Conservation (phyloP, 2,888 invertebrate species). For the Amphipyra tragopoginis region DNA sequence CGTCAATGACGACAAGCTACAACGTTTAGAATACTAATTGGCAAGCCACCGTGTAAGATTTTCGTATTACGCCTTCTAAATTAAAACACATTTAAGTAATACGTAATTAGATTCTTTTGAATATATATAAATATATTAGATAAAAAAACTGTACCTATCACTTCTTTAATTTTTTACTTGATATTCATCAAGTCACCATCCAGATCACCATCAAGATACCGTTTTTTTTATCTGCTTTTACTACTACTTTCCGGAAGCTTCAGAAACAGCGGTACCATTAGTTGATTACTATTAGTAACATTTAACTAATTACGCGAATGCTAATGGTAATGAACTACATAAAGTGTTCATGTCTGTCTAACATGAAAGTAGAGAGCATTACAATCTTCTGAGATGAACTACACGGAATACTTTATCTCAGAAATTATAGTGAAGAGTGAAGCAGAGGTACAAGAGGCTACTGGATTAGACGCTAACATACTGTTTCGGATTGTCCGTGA, state of each 20-base stretch:
- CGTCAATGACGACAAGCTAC: too few species aligned
- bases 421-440: slow-evolving; percentile 14
- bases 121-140: too few species aligned
- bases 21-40: slow-evolving; percentile 41
- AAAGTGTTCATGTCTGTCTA: slow-evolving; percentile 9
- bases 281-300: slow-evolving; percentile 34
- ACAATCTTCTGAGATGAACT: slow-evolving; percentile 19
- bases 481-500: slow-evolving; percentile 11
- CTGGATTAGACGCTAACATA: background rate
- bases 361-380: slow-evolving; percentile 12
- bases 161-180: too few species aligned
- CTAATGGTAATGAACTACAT: slow-evolving; percentile 29
- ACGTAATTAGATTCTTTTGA: background rate
- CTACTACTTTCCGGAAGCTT: too few species aligned
- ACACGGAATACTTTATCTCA: slow-evolving; percentile 26
- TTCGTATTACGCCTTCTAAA: slow-evolving; percentile 12
- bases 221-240: too few species aligned
- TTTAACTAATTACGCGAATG: slow-evolving; percentile 34
- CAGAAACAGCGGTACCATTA: slow-evolving; percentile 25
- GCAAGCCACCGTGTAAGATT: slow-evolving; percentile 20
- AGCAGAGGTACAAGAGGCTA: background rate
- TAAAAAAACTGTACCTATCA: too few species aligned
- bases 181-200: slow-evolving; percentile 3
- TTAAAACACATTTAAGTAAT: slow-evolving; percentile 43
- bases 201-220: too few species aligned